Evolutionary conservation across 2,113 vertebrate species (phyloP).

Genomic region (Dicaeum eximium): DNA sequence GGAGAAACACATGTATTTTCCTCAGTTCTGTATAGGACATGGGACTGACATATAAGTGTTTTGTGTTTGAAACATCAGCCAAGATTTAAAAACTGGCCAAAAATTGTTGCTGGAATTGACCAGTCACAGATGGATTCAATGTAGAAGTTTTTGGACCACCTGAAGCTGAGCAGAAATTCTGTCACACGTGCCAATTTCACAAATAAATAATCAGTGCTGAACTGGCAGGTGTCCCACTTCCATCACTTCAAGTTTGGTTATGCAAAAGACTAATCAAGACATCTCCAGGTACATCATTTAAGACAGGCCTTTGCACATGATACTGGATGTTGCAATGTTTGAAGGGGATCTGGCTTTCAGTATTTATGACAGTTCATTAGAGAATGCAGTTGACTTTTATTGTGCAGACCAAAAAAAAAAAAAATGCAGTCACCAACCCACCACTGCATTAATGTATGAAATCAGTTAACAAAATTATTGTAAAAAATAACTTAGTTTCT

Average conservation of each 20-base stretch:
- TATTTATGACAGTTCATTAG: background rate
- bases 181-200: background rate
- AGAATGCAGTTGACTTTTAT: constrained; percentile 40
- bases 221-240: background rate
- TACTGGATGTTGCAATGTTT: background rate
- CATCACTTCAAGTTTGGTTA: background rate
- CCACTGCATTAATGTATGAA: constrained; percentile 35
- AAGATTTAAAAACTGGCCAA: background rate
- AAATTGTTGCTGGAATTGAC: background rate
- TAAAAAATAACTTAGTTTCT: constrained; percentile 69
- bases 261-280: background rate
- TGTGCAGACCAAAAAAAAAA: constrained; percentile 1
- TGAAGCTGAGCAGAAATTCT: background rate
- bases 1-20: background rate
- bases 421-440: background rate
- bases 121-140: background rate
- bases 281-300: background rate
- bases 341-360: background rate
- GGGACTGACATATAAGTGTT: background rate
- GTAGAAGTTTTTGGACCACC: background rate
- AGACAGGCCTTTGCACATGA: background rate
- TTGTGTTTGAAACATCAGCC: background rate
- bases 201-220: background rate
- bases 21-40: background rate
- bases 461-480: constrained; percentile 28